phyloP scores from a whole-genome alignment of 2,113 vertebrate species.

The Boulengeromyrus knoepffleri region DNA sequence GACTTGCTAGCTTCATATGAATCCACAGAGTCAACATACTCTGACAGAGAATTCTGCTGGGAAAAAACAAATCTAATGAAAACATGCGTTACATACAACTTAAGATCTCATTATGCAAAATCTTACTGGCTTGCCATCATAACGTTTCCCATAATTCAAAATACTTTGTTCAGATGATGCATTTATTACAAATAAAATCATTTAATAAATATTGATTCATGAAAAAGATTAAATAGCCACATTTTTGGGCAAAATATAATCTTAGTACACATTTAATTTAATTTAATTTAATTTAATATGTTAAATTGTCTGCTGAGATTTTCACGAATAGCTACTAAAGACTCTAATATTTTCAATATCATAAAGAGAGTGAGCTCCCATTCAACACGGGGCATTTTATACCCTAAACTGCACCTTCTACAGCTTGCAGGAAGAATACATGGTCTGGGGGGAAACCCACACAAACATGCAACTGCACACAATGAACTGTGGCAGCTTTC shows the following conservation, averaged over 20 bases:
- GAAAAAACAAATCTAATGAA: neutral
- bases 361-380: neutral
- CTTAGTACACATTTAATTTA: neutral
- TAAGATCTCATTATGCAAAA: neutral
- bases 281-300: neutral
- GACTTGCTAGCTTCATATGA: constrained; percentile 16
- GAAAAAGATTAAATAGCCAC: neutral
- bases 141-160: neutral
- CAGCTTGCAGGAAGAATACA: neutral
- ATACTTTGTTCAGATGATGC: neutral
- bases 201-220: neutral
- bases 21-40: neutral
- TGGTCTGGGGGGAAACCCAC: neutral
- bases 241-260: neutral
- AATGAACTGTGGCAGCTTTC: neutral
- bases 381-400: neutral
- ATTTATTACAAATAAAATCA: neutral
- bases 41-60: neutral
- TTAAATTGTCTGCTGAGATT: neutral
- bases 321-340: neutral
- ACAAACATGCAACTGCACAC: neutral
- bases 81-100: neutral
- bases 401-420: neutral
- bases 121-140: neutral
- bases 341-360: neutral